Evolutionary conservation across 1,140 invertebrate genomes (phyloP).

Genomic region (Acromyrmex echinatior): DNA sequence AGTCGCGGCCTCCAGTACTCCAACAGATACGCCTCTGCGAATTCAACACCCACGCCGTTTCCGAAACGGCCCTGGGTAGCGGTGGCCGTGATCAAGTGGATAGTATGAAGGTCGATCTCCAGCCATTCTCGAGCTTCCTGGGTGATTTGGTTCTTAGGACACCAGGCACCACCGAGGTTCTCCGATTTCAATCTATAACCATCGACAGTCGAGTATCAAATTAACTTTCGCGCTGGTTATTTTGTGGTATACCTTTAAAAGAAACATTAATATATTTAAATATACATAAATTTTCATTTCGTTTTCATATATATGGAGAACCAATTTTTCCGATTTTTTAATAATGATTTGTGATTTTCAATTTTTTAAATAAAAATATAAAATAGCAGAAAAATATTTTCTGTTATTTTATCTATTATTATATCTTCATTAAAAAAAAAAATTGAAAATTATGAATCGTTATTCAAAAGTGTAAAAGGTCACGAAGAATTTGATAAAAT

Average conservation of each 20-base stretch:
- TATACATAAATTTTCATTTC: not conserved
- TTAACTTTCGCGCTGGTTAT: not conserved
- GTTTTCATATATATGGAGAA: not conserved
- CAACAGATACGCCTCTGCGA: slow-evolving; percentile 91
- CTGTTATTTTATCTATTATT: not conserved
- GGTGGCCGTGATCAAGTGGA: slow-evolving; percentile 93
- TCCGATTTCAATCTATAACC: slow-evolving; percentile 92
- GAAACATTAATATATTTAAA: not conserved
- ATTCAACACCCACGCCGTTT: slow-evolving; percentile 94
- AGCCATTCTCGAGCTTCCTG: slow-evolving; percentile 92
- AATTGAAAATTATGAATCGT: not conserved
- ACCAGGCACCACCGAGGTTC: slow-evolving; percentile 94
- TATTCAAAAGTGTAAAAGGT: not conserved
- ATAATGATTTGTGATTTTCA: no score
- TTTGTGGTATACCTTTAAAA: not conserved
- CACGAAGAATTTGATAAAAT: not conserved
- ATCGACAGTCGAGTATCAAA: not conserved
- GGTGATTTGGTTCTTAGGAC: slow-evolving; percentile 92
- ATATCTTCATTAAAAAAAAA: slow-evolving; percentile 20
- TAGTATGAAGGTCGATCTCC: slow-evolving; percentile 91
- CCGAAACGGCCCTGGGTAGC: slow-evolving; percentile 95
- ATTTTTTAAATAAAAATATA: no score
- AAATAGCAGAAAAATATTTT: not conserved
- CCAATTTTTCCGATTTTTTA: no score
- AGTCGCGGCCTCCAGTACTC: slow-evolving; percentile 92